Percentiles rank a stretch among this genome's conserved stretches.
These are phyloP conservation scores for Actenoides hombroni DNA, from an alignment of 2,113 vertebrate species.

Conservation along the genomic window DNA sequence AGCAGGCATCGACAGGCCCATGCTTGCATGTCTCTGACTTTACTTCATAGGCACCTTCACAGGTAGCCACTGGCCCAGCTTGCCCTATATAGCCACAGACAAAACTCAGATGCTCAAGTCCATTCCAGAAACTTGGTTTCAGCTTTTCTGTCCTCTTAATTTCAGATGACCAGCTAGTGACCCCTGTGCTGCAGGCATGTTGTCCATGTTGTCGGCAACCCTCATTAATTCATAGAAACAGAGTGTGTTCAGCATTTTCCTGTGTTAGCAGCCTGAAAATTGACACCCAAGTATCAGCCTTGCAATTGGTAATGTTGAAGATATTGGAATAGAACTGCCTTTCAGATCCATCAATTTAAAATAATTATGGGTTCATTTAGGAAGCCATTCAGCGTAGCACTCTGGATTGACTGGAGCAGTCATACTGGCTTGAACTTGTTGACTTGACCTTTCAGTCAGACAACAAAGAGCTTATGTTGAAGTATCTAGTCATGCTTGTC, in stretches of 20 bases:
- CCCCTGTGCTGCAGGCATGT: background rate
- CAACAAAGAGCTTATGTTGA: background rate
- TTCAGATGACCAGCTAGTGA: background rate
- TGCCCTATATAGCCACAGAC: background rate
- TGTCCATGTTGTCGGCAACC: background rate
- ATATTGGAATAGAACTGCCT: background rate
- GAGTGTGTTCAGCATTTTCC: background rate
- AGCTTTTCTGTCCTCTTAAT: background rate
- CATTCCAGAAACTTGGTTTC: background rate
- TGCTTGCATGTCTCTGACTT: background rate
- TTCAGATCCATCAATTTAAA: background rate
- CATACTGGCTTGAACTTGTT: background rate
- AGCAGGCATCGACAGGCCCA: background rate
- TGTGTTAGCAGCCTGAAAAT: background rate
- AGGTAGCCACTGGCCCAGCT: background rate
- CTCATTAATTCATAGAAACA: background rate
- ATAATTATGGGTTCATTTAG: conserved; percentile 2
- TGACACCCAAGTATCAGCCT: background rate
- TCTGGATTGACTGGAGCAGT: background rate
- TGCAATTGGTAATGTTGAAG: background rate
- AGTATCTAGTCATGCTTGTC: background rate
- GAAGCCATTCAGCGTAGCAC: background rate
- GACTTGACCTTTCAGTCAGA: conserved; percentile 24
- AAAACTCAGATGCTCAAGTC: background rate
- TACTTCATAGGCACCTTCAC: background rate